phyloP scores from a whole-genome alignment of 2,113 vertebrate genomes.

The Mesocricetus auratus region DNA sequence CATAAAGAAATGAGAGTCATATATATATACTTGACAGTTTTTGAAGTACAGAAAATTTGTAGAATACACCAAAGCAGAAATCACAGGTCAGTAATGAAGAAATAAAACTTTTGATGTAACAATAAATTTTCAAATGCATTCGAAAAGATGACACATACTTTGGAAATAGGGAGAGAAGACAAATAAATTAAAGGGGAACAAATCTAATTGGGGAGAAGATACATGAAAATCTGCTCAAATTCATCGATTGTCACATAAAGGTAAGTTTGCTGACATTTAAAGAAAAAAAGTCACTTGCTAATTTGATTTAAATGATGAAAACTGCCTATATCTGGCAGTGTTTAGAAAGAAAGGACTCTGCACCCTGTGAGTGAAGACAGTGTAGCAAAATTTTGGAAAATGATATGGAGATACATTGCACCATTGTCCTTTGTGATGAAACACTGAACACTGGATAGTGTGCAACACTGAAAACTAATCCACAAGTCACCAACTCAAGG shows the following conservation, averaged over 20 bases:
- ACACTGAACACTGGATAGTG: not conserved
- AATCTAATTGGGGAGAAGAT: not conserved
- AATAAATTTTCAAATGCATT: not conserved
- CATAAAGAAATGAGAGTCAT: not conserved
- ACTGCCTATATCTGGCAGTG: not conserved
- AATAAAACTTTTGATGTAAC: not conserved
- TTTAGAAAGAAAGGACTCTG: not conserved
- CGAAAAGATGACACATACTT: not conserved
- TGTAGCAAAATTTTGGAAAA: not conserved
- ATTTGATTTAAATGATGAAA: not conserved
- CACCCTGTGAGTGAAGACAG: not conserved
- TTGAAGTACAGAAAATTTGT: not conserved
- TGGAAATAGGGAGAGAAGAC: not conserved
- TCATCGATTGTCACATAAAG: not conserved
- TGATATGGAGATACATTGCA: not conserved
- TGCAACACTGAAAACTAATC: not conserved
- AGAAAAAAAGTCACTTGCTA: not conserved
- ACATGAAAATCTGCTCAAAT: not conserved
- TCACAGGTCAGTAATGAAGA: not conserved
- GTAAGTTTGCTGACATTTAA: not conserved
- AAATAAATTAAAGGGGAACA: not conserved
- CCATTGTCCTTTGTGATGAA: not conserved
- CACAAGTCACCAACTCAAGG: not conserved
- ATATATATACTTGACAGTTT: not conserved
- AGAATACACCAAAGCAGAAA: not conserved